Conservation (phyloP, 2,888 invertebrate genomes). For the Drymonia ruficornis region DNA sequence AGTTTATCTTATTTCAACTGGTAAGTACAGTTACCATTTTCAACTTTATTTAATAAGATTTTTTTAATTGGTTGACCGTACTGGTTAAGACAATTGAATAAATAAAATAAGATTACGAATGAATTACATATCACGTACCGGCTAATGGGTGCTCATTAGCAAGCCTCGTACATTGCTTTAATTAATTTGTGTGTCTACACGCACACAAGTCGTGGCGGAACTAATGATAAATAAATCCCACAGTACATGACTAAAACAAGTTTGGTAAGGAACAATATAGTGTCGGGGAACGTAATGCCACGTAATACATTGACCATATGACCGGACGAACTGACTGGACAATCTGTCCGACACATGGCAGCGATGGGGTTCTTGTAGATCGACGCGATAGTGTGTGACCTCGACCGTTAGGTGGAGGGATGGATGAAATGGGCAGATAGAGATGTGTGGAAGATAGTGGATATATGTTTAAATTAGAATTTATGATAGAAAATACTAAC, state of each 20-base stretch:
- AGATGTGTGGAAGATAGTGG: too few species aligned
- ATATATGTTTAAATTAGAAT: too few species aligned
- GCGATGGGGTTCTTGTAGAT: neutral
- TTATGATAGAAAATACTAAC: too few species aligned
- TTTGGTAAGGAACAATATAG: constrained; percentile 52
- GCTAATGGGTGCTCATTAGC: constrained; percentile 5
- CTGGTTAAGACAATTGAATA: too few species aligned
- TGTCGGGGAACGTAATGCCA: constrained; percentile 13
- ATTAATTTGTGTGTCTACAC: constrained; percentile 20
- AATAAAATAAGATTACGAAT: neutral
- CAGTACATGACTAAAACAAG: constrained; percentile 62
- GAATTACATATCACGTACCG: neutral
- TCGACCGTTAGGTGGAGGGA: too few species aligned
- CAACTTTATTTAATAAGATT: too few species aligned
- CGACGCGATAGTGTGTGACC: too few species aligned
- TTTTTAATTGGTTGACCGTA: too few species aligned
- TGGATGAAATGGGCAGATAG: too few species aligned
- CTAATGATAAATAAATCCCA: constrained; percentile 66
- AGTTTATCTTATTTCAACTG: too few species aligned
- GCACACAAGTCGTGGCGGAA: constrained; percentile 60
- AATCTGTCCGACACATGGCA: neutral
- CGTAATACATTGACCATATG: constrained; percentile 29
- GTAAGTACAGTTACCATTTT: too few species aligned
- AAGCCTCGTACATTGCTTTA: constrained; percentile 13
- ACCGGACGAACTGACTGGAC: constrained; percentile 2